Evolutionary conservation across 2,113 vertebrate genomes (phyloP).

Genomic region (Gila orcuttii): DNA sequence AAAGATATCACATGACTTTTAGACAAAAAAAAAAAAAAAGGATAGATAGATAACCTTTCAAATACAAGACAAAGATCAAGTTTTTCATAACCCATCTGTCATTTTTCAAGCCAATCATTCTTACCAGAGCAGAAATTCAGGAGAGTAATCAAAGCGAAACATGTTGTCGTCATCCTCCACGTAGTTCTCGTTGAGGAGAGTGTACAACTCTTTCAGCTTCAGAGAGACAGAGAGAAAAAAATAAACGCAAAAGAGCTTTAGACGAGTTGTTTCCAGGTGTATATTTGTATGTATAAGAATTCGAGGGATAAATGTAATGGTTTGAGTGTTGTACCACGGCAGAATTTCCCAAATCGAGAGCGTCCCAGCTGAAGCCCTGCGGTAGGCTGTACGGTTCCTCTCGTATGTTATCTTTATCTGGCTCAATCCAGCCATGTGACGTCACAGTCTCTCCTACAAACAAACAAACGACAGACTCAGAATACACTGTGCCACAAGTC

Average conservation of each 20-base stretch:
- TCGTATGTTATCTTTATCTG: constrained; percentile 93
- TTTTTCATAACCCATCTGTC: background rate
- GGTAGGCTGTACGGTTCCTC: constrained; percentile 96
- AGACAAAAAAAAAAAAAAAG: background rate
- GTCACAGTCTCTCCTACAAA: constrained; percentile 92
- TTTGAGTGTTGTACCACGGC: constrained; percentile 84
- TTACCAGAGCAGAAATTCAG: constrained; percentile 97
- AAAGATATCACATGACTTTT: background rate
- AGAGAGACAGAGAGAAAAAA: background rate
- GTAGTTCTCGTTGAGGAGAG: constrained; percentile 96
- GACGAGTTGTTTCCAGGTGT: background rate
- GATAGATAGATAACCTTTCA: background rate
- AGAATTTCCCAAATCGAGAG: constrained; percentile 89
- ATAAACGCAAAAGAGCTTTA: background rate
- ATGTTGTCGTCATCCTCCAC: constrained; percentile 99
- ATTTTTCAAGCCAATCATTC: constrained; percentile 21
- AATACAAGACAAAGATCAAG: background rate
- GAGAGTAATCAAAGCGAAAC: constrained; percentile 99
- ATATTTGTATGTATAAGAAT: background rate
- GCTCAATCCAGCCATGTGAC: constrained; percentile 92
- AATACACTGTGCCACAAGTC: background rate
- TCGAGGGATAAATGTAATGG: background rate
- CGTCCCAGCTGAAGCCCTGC: constrained; percentile 95
- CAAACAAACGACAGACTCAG: constrained; percentile 27
- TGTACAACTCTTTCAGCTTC: constrained; percentile 97